Base-by-base conservation (phyloP, 1,140 invertebrate genomes). In the Drosophila punjabiensis region DNA sequence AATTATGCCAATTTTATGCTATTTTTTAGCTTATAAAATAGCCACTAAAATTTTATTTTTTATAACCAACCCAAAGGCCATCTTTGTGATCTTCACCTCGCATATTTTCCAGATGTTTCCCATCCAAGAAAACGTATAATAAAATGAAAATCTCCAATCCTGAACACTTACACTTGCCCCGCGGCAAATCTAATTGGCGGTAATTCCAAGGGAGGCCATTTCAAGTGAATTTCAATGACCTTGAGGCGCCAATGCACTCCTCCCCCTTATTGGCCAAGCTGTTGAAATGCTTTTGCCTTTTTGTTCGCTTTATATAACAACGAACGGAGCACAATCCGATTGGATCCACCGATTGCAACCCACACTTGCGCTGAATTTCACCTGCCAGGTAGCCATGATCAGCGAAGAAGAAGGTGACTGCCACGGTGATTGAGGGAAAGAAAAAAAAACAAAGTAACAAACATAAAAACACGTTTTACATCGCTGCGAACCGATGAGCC, bases 171-270 rank as follows among this genome's bases (percentile, higher is more conserved):
- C 48, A 55, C 20, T 47, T 24, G 53, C 53, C 35, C 35, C 35
- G 68, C 48, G 35, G 55, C 14, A 32, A 43, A 62, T 74, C 37
- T 43, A 74, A 74, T 74, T 62, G n/a, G n/a, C n/a, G n/a, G n/a
- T n/a, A n/a, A n/a, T 45, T 32, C 35, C n/a, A n/a, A 43, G 45
- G 37, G 11, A 60, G 68, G 68, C 47, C 39, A 59, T 39, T 56
- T 16, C 0, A 39, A 52, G 55, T 43, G 32, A 66, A 91, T 91
- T 82, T 82, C 86, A 90, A 90, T 90, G 87, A 91, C 87, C 87
- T 91, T 90, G 85, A 79, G 81, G 81, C 81, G 77, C 55, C 76
- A 74, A 55, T 88, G 76, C 73, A 89, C 68, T 69, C 76, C 68
- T 66, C 70, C 55, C 67, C 39, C 24, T 3, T 7, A 48, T 61